phyloP scores from a whole-genome alignment of 2,888 invertebrate species.

The Phania funesta region DNA sequence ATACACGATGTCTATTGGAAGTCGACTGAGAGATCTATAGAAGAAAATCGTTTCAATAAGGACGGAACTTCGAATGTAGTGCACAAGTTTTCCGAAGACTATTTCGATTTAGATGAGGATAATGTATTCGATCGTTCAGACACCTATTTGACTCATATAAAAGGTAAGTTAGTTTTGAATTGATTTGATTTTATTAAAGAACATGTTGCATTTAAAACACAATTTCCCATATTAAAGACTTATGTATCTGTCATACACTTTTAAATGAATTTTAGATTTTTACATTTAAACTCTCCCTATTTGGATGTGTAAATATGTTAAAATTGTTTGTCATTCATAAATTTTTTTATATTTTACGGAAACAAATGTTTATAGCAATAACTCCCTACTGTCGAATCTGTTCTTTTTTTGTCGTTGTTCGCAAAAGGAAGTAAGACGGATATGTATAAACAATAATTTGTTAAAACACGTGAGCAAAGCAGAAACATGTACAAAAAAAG shows the following conservation, averaged over 20 bases:
- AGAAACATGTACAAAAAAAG: too few relatives aligned
- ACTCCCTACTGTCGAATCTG: constrained; percentile 43
- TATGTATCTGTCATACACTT: too few relatives aligned
- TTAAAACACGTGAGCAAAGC: too few relatives aligned
- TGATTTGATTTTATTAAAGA: too few relatives aligned
- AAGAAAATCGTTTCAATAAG: constrained; percentile 80
- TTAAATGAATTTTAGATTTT: constrained; percentile 7
- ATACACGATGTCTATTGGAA: constrained; percentile 85
- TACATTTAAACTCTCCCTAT: background rate
- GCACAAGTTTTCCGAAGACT: constrained; percentile 73
- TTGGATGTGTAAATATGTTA: background rate
- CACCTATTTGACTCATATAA: constrained; percentile 75
- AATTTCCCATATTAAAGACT: too few relatives aligned
- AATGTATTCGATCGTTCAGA: constrained; percentile 75
- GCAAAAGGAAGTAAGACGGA: constrained; percentile 52
- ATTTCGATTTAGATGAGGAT: constrained; percentile 74
- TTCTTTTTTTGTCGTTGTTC: constrained; percentile 2
- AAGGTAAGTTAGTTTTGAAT: constrained; percentile 70
- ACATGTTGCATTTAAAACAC: too few relatives aligned
- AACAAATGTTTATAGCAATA: constrained; percentile 55
- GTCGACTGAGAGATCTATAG: constrained; percentile 84
- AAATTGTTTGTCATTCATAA: constrained; percentile 23
- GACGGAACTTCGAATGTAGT: constrained; percentile 73
- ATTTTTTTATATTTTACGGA: constrained; percentile 15
- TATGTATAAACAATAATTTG: constrained; percentile 59